phyloP scores from a whole-genome alignment of 2,888 invertebrate species.

The Tetranychus piercei region DNA sequence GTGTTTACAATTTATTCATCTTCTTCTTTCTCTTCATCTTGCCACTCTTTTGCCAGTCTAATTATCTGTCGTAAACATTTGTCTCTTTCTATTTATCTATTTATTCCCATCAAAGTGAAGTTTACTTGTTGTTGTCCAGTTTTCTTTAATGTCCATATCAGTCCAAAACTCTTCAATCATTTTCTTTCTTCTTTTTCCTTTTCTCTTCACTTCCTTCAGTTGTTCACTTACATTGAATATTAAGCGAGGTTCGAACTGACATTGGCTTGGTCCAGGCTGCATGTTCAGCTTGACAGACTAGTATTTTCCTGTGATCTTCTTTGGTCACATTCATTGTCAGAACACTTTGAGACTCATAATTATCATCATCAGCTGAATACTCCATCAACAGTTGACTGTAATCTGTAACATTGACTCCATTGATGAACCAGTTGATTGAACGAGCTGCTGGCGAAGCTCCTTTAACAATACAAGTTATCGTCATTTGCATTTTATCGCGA shows the following conservation, averaged over 20 bases:
- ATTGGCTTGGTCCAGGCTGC: slow-evolving; percentile 41
- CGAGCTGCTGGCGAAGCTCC: slow-evolving; percentile 48
- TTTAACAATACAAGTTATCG: slow-evolving; percentile 38
- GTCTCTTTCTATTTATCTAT: slow-evolving; percentile 6
- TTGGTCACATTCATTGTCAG: slow-evolving; percentile 55
- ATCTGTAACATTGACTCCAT: slow-evolving; percentile 27
- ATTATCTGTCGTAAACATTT: background rate
- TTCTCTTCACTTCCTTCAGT: background rate
- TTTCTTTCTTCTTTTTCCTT: background rate
- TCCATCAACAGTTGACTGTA: slow-evolving; percentile 27
- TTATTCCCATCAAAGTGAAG: background rate
- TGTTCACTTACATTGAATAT: slow-evolving; percentile 47
- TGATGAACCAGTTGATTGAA: slow-evolving; percentile 43
- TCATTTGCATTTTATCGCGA: background rate
- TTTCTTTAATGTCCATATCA: too few relatives aligned
- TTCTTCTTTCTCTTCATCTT: background rate
- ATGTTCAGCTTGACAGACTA: slow-evolving; percentile 60
- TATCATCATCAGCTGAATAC: slow-evolving; percentile 26
- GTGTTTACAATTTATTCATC: background rate
- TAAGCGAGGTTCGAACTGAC: slow-evolving; percentile 40
- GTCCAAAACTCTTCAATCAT: background rate
- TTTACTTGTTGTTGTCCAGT: background rate
- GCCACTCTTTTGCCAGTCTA: background rate
- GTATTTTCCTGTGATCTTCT: slow-evolving; percentile 66
- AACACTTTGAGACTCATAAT: slow-evolving; percentile 38